A percentile compares a stretch with the other conserved stretches of the same genome.
Conservation (phyloP, 2,113 vertebrate genomes). For the Ivindomyrus marchei region DNA sequence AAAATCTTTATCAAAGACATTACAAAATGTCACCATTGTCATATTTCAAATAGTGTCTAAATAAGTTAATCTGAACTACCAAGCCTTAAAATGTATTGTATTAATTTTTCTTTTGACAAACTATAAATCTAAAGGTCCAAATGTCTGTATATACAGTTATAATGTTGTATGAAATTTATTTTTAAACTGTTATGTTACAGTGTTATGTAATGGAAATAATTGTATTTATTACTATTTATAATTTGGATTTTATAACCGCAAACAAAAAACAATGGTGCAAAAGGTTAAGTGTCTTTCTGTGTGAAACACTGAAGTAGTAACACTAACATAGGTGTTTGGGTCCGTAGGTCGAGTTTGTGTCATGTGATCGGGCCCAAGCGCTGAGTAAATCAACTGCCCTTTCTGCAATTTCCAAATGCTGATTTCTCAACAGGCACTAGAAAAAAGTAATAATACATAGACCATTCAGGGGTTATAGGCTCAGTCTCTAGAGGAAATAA, state of each 20-base stretch:
- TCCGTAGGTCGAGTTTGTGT: background rate
- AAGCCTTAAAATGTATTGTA: slow-evolving; percentile 20
- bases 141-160: slow-evolving; percentile 13
- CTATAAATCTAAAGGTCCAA: slow-evolving; percentile 6
- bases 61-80: background rate
- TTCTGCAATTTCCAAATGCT: background rate
- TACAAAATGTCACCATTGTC: background rate
- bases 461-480: slow-evolving; percentile 8
- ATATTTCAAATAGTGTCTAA: background rate
- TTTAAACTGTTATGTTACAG: background rate
- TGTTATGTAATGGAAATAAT: slow-evolving; percentile 7
- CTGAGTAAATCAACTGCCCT: background rate
- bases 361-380: background rate
- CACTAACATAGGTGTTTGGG: background rate
- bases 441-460: slow-evolving; percentile 1
- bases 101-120: background rate
- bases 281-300: background rate
- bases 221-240: slow-evolving; percentile 13
- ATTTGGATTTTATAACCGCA: slow-evolving; percentile 13
- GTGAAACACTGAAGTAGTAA: slow-evolving; percentile 5
- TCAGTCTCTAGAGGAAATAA: slow-evolving; percentile 1
- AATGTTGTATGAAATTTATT: slow-evolving; percentile 16
- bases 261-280: slow-evolving; percentile 6
- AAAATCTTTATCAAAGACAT: background rate
- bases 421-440: slow-evolving; percentile 10